These are phyloP conservation scores for Nymphalis c-album DNA, from an alignment of 2,888 invertebrate species.

Conservation along the genomic window DNA sequence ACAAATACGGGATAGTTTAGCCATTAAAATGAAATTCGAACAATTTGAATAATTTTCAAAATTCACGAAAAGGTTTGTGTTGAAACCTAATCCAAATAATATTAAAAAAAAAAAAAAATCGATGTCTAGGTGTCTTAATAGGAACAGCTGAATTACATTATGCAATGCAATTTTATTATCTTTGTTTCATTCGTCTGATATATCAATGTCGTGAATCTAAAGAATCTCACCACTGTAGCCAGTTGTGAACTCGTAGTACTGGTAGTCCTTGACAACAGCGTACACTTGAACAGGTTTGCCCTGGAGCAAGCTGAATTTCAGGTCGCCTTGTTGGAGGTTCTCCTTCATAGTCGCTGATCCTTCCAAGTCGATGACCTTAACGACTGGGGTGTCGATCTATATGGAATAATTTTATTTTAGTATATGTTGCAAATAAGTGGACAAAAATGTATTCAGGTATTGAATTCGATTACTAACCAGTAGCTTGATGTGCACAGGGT, in stretches of 20 bases:
- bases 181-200: too few species aligned
- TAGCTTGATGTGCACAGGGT: constrained; percentile 62
- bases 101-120: too few species aligned
- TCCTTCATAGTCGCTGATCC: constrained; percentile 73
- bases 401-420: constrained; percentile 2
- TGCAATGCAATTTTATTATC: too few species aligned
- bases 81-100: too few species aligned
- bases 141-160: too few species aligned
- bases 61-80: too few species aligned
- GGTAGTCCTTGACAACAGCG: constrained; percentile 80
- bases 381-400: constrained; percentile 72
- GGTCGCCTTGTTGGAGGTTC: constrained; percentile 75
- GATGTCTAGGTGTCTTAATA: too few species aligned
- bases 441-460: too few species aligned
- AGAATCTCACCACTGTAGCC: constrained; percentile 75
- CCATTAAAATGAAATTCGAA: too few species aligned
- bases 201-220: too few species aligned
- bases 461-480: constrained; percentile 54
- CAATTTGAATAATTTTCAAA: too few species aligned
- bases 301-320: constrained; percentile 76
- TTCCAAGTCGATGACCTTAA: constrained; percentile 77
- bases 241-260: constrained; percentile 79
- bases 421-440: neutral
- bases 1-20: too few species aligned
- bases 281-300: constrained; percentile 72